A percentile compares a stretch with the other conserved stretches of the same genome.
Evolutionary conservation across 2,888 invertebrate species (phyloP).

Genomic region (Copidosoma aretas): DNA sequence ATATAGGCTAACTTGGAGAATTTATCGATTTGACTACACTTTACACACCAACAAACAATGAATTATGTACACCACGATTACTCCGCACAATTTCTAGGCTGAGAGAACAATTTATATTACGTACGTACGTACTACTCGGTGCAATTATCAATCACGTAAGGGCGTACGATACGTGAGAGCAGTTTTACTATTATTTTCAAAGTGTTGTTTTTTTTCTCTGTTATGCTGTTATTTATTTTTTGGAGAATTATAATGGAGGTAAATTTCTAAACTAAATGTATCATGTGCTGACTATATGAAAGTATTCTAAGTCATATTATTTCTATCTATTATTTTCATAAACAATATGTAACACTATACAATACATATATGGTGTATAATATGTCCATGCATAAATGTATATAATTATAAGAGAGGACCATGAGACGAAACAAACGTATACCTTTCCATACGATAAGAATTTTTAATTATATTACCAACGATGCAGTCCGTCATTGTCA

Average conservation of each 20-base stretch:
- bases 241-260: conserved; percentile 4
- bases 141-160: conserved; percentile 34
- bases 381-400: conserved; percentile 43
- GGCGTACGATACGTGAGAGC: no score
- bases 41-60: neutral
- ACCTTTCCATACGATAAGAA: no score
- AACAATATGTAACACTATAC: conserved; percentile 42
- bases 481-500: no score
- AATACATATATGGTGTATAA: conserved; percentile 41
- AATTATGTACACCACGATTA: conserved; percentile 19
- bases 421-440: no score
- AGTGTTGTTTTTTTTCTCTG: neutral
- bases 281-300: conserved; percentile 44
- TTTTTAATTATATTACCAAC: no score
- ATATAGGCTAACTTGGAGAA: neutral
- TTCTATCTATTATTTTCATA: conserved; percentile 44
- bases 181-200: neutral
- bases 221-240: conserved; percentile 19
- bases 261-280: conserved; percentile 40
- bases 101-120: conserved; percentile 22
- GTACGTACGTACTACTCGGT: conserved; percentile 35
- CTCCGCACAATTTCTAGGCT: conserved; percentile 39
- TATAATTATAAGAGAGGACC: conserved; percentile 31
- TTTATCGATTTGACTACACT: conserved; percentile 21
- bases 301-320: conserved; percentile 45